Evolutionary conservation across 2,113 vertebrate species (phyloP).

Genomic region (Pterophyllum scalare): DNA sequence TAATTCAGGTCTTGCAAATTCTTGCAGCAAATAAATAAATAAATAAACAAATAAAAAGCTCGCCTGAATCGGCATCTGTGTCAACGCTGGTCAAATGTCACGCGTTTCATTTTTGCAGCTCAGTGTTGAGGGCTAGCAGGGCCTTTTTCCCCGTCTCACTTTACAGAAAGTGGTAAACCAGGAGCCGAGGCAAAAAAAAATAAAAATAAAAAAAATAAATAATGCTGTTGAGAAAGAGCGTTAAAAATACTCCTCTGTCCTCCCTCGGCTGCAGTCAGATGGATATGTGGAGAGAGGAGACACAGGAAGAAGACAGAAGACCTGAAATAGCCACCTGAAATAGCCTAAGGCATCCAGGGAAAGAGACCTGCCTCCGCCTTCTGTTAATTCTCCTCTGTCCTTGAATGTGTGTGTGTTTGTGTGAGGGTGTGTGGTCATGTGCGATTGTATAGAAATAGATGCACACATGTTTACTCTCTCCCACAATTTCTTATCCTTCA

Average conservation of each 20-base stretch:
- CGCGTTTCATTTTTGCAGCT: constrained; percentile 28
- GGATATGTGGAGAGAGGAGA: constrained; percentile 53
- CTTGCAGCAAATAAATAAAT: too few relatives aligned
- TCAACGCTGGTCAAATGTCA: neutral
- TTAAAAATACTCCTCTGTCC: constrained; percentile 68
- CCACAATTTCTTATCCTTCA: constrained; percentile 7
- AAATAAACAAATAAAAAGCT: too few relatives aligned
- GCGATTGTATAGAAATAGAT: constrained; percentile 44
- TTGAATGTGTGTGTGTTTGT: constrained; percentile 51
- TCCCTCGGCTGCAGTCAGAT: constrained; percentile 62
- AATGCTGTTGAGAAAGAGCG: constrained; percentile 36
- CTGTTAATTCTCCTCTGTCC: constrained; percentile 69
- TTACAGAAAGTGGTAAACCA: constrained; percentile 38
- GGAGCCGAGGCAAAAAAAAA: constrained; percentile 23
- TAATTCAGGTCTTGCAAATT: neutral
- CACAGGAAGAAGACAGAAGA: constrained; percentile 60
- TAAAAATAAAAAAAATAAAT: constrained; percentile 3
- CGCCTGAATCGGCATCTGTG: neutral
- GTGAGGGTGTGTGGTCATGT: constrained; percentile 49
- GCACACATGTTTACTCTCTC: constrained; percentile 41
- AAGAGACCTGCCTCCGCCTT: constrained; percentile 63
- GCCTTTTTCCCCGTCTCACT: constrained; percentile 14
- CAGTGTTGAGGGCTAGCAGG: neutral
- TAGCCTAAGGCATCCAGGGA: constrained; percentile 67
- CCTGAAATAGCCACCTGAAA: constrained; percentile 75